Evolutionary conservation across 2,797 vertebrate genomes (phyloP).

Genomic region (Poecilia gillii): DNA sequence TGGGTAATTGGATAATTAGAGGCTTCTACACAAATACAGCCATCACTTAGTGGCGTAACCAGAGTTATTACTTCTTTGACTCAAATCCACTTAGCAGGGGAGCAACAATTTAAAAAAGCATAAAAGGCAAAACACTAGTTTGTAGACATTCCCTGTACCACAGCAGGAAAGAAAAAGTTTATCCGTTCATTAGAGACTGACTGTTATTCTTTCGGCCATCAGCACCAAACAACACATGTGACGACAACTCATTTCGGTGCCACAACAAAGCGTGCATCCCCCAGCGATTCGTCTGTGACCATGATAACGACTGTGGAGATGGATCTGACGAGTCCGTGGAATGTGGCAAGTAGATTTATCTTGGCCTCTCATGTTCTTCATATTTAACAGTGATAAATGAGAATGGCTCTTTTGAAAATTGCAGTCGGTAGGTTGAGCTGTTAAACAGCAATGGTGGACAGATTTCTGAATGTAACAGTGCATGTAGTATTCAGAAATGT

Average conservation of each 20-base stretch:
- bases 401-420: background rate
- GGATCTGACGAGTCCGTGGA: conserved; percentile 94
- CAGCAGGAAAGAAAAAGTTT: conserved; percentile 12
- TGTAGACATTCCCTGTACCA: conserved; percentile 9
- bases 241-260: conserved; percentile 93
- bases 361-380: conserved; percentile 5
- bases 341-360: conserved; percentile 87
- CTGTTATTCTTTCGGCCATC: conserved; percentile 36
- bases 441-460: background rate
- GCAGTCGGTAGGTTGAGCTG: background rate
- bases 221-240: conserved; percentile 98
- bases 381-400: background rate
- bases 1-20: conserved; percentile 15
- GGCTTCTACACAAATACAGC: conserved; percentile 9
- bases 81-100: conserved; percentile 3
- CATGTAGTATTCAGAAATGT: background rate
- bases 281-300: conserved; percentile 93
- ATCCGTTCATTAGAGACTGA: conserved; percentile 26
- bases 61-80: conserved; percentile 19
- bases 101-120: conserved; percentile 3
- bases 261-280: conserved; percentile 93
- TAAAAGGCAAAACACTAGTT: conserved; percentile 1
- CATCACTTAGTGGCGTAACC: conserved; percentile 9
- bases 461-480: background rate
- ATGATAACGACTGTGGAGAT: conserved; percentile 96